Conservation (phyloP, 2,797 vertebrate genomes). For the Octomys mimax region DNA sequence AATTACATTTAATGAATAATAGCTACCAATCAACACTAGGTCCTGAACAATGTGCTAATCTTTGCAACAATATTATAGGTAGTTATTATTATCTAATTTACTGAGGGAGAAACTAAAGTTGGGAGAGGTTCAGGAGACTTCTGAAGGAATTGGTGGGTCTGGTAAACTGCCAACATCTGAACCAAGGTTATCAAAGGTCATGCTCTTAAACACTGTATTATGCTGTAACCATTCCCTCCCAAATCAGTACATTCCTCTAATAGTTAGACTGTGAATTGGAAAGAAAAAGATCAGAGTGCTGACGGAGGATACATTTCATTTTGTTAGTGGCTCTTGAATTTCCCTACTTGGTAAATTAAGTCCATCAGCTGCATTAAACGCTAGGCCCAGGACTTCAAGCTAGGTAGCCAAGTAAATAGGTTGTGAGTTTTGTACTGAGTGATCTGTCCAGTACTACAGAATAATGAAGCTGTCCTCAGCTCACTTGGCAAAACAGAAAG, state of each 20-base stretch:
- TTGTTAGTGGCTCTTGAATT: background rate
- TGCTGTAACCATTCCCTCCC: background rate
- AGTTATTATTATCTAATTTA: background rate
- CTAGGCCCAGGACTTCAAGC: background rate
- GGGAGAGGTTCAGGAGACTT: background rate
- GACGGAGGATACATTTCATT: background rate
- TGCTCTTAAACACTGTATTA: background rate
- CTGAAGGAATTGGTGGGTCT: background rate
- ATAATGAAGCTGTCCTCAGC: background rate
- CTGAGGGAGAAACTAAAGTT: constrained; percentile 25
- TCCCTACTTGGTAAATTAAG: background rate
- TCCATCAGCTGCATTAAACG: background rate
- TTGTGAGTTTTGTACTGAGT: background rate
- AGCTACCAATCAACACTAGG: background rate
- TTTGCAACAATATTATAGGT: background rate
- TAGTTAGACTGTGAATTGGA: background rate
- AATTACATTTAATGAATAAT: constrained; percentile 33
- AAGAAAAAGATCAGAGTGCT: background rate
- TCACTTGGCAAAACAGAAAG: background rate
- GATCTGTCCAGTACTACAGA: background rate
- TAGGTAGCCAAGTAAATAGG: background rate
- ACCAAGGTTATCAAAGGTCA: background rate
- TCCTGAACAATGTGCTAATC: background rate
- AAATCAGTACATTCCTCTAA: background rate
- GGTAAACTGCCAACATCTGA: background rate